Percentiles rank a stretch among this genome's conserved stretches.
Evolutionary conservation across 2,113 vertebrate genomes (phyloP).

Genomic region (Albula goreensis): DNA sequence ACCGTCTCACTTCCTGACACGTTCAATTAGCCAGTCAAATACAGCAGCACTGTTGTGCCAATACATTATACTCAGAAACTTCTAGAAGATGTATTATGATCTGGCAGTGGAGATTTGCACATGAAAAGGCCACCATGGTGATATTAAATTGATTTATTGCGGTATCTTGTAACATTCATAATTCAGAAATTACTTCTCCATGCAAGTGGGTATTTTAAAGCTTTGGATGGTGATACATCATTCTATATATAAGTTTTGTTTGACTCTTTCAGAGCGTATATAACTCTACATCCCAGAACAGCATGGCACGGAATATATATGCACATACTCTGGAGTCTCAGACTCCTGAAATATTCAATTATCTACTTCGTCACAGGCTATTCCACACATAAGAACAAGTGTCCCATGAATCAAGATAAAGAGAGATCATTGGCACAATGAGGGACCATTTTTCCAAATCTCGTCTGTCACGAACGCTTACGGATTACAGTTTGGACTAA

Average conservation of each 20-base stretch:
- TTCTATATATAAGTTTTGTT: slow-evolving; percentile 28
- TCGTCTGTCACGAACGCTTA: not conserved
- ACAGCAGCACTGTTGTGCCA: not conserved
- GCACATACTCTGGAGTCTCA: not conserved
- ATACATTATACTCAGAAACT: not conserved
- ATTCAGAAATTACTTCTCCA: slow-evolving; percentile 13
- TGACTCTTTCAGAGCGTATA: slow-evolving; percentile 24
- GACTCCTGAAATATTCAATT: slow-evolving; percentile 31
- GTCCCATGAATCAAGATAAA: slow-evolving; percentile 3
- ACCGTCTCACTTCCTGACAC: not conserved
- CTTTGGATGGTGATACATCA: slow-evolving; percentile 15
- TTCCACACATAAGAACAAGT: slow-evolving; percentile 10
- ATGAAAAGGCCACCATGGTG: not conserved
- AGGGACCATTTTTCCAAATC: not conserved
- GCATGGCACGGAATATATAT: slow-evolving; percentile 15
- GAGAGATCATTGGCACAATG: not conserved
- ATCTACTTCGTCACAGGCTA: slow-evolving; percentile 25
- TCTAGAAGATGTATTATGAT: not conserved
- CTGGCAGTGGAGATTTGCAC: not conserved
- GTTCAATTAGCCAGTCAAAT: not conserved
- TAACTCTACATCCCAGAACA: slow-evolving; percentile 6
- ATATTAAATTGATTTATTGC: slow-evolving; percentile 15
- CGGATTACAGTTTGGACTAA: not conserved
- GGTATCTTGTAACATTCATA: slow-evolving; percentile 5
- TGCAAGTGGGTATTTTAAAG: not conserved